Evolutionary conservation across 2,113 vertebrate genomes (phyloP).

Genomic region (Trogon surrucura): DNA sequence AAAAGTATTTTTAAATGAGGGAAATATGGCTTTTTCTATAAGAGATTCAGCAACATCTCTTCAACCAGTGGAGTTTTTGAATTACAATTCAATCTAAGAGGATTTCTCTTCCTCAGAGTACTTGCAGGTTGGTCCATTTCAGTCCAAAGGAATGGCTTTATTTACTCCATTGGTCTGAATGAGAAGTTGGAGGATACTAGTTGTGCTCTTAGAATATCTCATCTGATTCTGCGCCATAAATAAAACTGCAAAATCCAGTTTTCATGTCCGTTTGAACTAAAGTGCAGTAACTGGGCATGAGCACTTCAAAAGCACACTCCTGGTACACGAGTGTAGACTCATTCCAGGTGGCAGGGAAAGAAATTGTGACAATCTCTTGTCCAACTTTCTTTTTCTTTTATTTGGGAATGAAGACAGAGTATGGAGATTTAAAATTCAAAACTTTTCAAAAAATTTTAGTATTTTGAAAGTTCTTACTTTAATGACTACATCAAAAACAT

Average conservation of each 20-base stretch:
- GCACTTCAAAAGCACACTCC: not conserved
- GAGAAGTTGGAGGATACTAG: not conserved
- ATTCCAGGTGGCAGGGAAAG: not conserved
- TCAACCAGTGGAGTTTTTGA: not conserved
- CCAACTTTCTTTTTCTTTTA: not conserved
- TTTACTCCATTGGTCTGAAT: not conserved
- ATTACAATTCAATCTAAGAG: not conserved
- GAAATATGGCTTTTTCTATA: not conserved
- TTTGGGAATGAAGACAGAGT: not conserved
- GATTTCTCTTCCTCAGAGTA: not conserved
- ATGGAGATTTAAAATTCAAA: not conserved
- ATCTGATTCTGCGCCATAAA: not conserved
- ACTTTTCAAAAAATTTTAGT: not conserved
- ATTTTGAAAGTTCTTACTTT: not conserved
- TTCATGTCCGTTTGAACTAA: not conserved
- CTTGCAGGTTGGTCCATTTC: not conserved
- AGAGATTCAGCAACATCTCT: not conserved
- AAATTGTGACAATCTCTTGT: not conserved
- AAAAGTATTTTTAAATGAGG: not conserved
- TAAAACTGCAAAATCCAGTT: not conserved
- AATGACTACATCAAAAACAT: not conserved
- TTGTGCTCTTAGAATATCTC: not conserved
- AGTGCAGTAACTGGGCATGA: not conserved
- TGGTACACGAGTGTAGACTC: fast-evolving
- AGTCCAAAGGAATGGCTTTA: not conserved